Conservation (phyloP, 2,888 invertebrate species). For the Dryobota labecula region DNA sequence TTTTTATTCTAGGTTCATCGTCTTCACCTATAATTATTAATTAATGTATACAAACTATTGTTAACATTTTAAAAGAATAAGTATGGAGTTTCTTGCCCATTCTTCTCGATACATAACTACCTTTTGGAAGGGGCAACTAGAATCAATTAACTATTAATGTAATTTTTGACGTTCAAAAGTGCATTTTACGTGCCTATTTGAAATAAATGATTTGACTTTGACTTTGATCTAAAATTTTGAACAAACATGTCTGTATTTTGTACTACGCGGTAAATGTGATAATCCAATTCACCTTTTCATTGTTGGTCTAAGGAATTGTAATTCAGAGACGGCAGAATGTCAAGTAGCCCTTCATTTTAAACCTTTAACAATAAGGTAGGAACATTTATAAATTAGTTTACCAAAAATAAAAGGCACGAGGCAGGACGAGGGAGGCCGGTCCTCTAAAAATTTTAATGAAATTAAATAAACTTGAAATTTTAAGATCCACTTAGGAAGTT, state of each 20-base stretch:
- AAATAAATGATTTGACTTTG: too few species aligned
- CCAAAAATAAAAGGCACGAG: slow-evolving; percentile 45
- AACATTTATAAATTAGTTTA: slow-evolving; percentile 55
- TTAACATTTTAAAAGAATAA: too few species aligned
- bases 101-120: too few species aligned
- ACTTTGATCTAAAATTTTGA: slow-evolving; percentile 11
- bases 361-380: slow-evolving; percentile 42
- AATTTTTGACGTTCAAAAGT: too few species aligned
- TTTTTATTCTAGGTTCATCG: too few species aligned
- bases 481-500: slow-evolving; percentile 62
- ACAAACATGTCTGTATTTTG: slow-evolving; percentile 21
- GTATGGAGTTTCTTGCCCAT: too few species aligned
- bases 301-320: slow-evolving; percentile 46
- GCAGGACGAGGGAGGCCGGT: slow-evolving; percentile 11
- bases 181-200: too few species aligned
- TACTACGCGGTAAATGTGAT: slow-evolving; percentile 23
- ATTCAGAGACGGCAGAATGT: slow-evolving; percentile 33
- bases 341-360: slow-evolving; percentile 50
- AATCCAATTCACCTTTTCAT: slow-evolving; percentile 48
- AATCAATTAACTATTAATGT: too few species aligned
- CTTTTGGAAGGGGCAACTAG: too few species aligned
- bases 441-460: slow-evolving; percentile 59
- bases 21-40: too few species aligned
- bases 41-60: too few species aligned
- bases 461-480: slow-evolving; percentile 62